A percentile compares a stretch with the other conserved stretches of the same genome.
phyloP scores from a whole-genome alignment of 2,888 invertebrate genomes.

The Diaprepes abbreviatus region DNA sequence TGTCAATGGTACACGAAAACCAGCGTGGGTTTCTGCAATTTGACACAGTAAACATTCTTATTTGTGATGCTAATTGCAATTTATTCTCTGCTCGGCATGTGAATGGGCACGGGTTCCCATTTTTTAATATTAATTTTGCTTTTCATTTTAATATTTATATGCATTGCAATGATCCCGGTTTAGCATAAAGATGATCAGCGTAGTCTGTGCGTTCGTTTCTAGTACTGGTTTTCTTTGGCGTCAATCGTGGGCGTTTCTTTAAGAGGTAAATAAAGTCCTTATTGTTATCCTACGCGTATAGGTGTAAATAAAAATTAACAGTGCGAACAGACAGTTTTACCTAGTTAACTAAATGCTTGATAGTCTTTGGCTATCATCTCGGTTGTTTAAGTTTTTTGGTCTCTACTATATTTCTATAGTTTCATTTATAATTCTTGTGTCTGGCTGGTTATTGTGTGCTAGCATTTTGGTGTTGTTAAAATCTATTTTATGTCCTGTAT shows the following conservation, averaged over 20 bases:
- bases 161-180: background rate
- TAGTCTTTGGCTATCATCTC: no score
- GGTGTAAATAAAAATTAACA: no score
- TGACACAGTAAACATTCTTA: slow-evolving; percentile 35
- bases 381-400: no score
- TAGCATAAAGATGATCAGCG: background rate
- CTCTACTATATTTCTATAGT: no score
- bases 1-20: slow-evolving; percentile 27
- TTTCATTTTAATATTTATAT: background rate
- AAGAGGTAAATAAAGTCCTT: background rate
- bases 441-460: no score
- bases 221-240: background rate
- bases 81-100: slow-evolving; percentile 5
- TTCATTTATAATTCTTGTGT: no score
- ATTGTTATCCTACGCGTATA: background rate
- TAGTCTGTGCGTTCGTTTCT: no score
- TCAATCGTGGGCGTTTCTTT: background rate
- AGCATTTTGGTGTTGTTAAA: no score
- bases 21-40: slow-evolving; percentile 33
- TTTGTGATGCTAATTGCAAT: slow-evolving; percentile 32
- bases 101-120: background rate
- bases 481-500: no score
- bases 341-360: no score
- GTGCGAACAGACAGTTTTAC: no score
- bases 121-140: background rate